Percentiles rank a stretch among this genome's conserved stretches.
phyloP scores from a whole-genome alignment of 2,888 invertebrate genomes.

The Sarcophaga subvicina region DNA sequence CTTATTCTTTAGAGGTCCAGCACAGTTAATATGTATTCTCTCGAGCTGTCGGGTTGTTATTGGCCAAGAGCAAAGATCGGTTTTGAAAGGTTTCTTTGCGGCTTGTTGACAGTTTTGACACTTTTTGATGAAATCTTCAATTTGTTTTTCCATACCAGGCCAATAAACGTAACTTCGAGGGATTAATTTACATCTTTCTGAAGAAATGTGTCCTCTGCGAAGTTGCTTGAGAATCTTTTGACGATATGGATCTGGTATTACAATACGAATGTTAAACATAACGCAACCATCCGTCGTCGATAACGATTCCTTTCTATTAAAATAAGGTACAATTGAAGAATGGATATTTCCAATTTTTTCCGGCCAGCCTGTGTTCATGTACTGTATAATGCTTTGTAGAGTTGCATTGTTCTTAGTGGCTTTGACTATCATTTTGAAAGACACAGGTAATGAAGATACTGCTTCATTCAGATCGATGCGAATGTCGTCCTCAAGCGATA shows the following conservation, averaged over 20 bases:
- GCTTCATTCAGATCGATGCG: conserved; percentile 13
- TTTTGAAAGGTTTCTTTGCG: too few relatives aligned
- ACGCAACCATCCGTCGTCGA: conserved; percentile 25
- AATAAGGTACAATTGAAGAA: conserved; percentile 6
- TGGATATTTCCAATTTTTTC: conserved; percentile 4
- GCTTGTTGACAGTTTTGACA: too few relatives aligned
- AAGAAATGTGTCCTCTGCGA: too few relatives aligned
- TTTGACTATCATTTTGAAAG: conserved; percentile 15
- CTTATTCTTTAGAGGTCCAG: not conserved
- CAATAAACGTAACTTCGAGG: too few relatives aligned
- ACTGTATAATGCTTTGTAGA: conserved; percentile 16
- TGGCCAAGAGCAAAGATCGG: too few relatives aligned
- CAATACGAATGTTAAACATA: too few relatives aligned
- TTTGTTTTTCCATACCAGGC: too few relatives aligned
- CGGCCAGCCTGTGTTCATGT: conserved; percentile 30
- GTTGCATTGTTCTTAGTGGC: conserved; percentile 6
- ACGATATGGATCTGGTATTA: too few relatives aligned
- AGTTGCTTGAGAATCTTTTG: conserved; percentile 24
- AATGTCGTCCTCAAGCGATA: conserved; percentile 12
- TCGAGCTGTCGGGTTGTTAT: too few relatives aligned
- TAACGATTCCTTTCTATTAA: not conserved
- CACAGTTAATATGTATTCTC: too few relatives aligned
- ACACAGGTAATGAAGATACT: conserved; percentile 27
- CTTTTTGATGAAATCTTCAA: too few relatives aligned
- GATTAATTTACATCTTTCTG: too few relatives aligned